phyloP scores from a whole-genome alignment of 2,113 vertebrate genomes.

The Vulpes ferrilata region DNA sequence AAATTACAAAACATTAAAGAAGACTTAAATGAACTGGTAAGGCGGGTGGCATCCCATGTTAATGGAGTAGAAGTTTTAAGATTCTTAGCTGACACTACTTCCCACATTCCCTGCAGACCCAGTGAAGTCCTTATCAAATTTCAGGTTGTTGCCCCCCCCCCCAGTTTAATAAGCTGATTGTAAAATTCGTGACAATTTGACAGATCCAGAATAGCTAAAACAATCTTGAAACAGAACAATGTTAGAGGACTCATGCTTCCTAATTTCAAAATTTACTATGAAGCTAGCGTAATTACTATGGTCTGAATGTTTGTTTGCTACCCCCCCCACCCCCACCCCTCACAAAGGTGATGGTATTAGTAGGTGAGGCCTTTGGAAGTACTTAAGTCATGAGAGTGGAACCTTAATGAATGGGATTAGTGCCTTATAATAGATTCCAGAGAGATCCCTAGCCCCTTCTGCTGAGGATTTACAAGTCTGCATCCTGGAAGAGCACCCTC shows the following conservation, averaged over 20 bases:
- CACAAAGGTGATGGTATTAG: background rate
- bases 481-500: background rate
- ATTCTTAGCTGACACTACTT: background rate
- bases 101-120: background rate
- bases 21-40: background rate
- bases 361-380: background rate
- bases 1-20: background rate
- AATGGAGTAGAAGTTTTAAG: background rate
- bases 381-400: background rate
- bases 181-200: background rate
- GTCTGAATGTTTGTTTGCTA: background rate
- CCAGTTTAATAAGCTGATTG: background rate
- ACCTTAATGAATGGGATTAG: background rate
- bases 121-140: background rate
- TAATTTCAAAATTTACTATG: background rate
- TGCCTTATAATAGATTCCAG: background rate
- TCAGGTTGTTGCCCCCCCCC: background rate
- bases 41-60: background rate
- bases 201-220: background rate
- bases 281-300: background rate
- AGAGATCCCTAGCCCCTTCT: background rate
- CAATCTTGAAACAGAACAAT: background rate
- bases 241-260: background rate
- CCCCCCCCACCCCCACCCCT: background rate
- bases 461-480: background rate